Base-by-base conservation (phyloP, 2,888 invertebrate genomes). In the Anthoptus insignis region DNA sequence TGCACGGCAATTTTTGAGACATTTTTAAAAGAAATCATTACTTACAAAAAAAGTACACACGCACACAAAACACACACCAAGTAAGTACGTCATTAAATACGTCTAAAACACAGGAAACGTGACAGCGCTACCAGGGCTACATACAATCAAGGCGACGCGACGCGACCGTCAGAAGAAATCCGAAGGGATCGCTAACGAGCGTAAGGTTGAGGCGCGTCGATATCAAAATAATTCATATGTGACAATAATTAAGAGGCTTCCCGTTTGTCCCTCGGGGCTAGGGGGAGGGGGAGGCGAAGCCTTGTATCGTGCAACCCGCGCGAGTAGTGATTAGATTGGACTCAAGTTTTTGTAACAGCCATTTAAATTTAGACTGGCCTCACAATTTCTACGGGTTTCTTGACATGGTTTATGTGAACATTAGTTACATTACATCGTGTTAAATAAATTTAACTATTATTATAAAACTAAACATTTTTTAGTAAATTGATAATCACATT, bases 161-260 rank as follows among this genome's bases (percentile, higher is more conserved):
- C 64, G 60, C 65, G 60, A 67, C 65, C 59, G 58, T 67, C 59
- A 50, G 71, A 77, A 77, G 72, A 76, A 72, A 73, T 66, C 72
- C 70, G 65, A 74, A 72, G 76, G 74, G 75, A 74, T 70, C 60
- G 56, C 72, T 76, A 75, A 73, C 74, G 71, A 75, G 70, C 68
- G 73, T 57, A 74, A 75, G 68, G 74, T 67, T 68, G 73, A 70
- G 73, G 70, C 81, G 82, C 86, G 84, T 86, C 89, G 84, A 88
- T 89, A 88, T 84, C 86, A 85, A 89, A 89, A 89, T 89, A 89
- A 89, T 87, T 89, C 89, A 88, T 86, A 90, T 89, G 88, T 88
- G 88, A 89, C 89, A 89, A 90, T 91, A 91, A 90, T 91, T 90
- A 88, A 87, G 88, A 84, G 83, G 81, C 78, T 79, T 73, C 73